Base-by-base conservation (phyloP, 2,888 invertebrate genomes). In the Brenthis hecate region DNA sequence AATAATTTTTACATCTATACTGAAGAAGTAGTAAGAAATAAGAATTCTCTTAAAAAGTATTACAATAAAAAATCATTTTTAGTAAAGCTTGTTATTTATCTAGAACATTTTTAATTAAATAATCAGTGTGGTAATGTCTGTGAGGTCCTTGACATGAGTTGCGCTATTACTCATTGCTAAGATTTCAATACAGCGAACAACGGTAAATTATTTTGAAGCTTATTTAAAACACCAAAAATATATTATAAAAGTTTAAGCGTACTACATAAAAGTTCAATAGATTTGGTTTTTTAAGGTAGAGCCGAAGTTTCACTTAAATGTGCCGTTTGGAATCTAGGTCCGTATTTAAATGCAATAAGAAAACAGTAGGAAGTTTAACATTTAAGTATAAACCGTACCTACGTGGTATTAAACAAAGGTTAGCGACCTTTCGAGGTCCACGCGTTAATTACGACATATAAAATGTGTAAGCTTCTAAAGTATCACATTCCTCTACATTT, bases 341-440 rank as follows among this genome's bases (percentile, higher is more conserved):
- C 28, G 4, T 28, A 28, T 43, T 43, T 11, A 8, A 2, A 43
- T 11, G 36, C 8, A 43, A 11, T 2, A 8, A 43, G 36, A 43
- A 43, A 43, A 8, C 8, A 43, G 36, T 11, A 43, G 51, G n/a
- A 51, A 51, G 51, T 16, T 51, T n/a, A 51, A n/a, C 14, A 51
- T 51, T n/a, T 51, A 6, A 8, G n/a, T 14, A 14, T n/a, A 56
- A 48, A 65, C 32, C 56, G 14, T 48, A 19, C 19, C 19, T 19
- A 56, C 54, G 47, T 63, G 54, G 56, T 47, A 48, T 64, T 64
- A 55, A 55, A 63, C 28, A 69, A 72, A 70, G 72, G 65, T 70
- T 28, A 64, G 19, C 62, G 62, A 72, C 70, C 72, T 65, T 61
- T 64, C 56, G 66, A 66, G 65, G 69, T 67, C 57, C 60, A 64